A percentile compares a stretch with the other conserved stretches of the same genome.
phyloP scores from a whole-genome alignment of 2,113 vertebrate species.

The Nematolebias whitei region DNA sequence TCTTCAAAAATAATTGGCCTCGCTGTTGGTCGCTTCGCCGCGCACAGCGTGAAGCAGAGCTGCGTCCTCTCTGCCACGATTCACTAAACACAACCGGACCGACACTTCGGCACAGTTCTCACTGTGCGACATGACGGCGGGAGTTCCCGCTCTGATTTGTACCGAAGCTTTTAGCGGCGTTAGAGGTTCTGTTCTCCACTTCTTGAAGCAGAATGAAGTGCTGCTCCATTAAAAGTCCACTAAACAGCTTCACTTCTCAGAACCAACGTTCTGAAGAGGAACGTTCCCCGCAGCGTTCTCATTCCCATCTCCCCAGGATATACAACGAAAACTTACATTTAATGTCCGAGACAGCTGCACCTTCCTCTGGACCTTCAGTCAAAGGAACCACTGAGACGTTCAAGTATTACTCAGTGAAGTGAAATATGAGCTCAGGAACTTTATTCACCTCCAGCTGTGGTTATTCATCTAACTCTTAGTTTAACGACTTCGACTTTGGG shows the following conservation, averaged over 20 bases:
- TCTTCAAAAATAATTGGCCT: conserved; percentile 35
- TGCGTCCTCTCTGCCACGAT: conserved; percentile 8
- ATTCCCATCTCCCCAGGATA: neutral
- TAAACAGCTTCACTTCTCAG: neutral
- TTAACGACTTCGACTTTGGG: too few relatives aligned
- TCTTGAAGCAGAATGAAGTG: neutral
- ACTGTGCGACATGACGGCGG: conserved; percentile 3
- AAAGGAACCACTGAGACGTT: too few relatives aligned
- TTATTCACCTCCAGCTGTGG: too few relatives aligned
- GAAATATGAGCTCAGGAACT: too few relatives aligned
- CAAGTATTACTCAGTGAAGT: too few relatives aligned
- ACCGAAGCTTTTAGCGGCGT: neutral
- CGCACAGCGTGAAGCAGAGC: conserved; percentile 18
- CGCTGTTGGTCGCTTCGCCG: conserved; percentile 10
- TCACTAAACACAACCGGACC: neutral
- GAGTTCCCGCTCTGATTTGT: neutral
- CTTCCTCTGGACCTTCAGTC: too few relatives aligned
- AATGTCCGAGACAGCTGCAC: too few relatives aligned
- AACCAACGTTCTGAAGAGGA: neutral
- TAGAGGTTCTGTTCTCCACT: neutral
- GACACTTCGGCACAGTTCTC: neutral
- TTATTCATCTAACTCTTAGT: too few relatives aligned
- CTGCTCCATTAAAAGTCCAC: neutral
- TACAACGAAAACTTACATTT: too few relatives aligned
- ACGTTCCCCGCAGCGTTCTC: neutral